phyloP scores from a whole-genome alignment of 2,888 invertebrate genomes.

The Andrena marginata region DNA sequence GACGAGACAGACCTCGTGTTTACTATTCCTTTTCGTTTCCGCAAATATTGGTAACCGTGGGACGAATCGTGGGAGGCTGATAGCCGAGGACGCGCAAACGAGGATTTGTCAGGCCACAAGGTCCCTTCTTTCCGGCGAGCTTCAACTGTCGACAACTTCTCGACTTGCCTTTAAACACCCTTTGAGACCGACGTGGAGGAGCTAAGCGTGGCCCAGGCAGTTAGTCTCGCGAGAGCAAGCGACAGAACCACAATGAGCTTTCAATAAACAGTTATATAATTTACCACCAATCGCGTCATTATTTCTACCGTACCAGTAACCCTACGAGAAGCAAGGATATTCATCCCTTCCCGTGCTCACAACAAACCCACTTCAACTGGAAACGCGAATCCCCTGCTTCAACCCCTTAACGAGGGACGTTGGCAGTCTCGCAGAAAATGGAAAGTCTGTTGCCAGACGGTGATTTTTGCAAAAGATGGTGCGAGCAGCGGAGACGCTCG shows the following conservation, averaged over 20 bases:
- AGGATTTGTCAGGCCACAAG: slow-evolving; percentile 30
- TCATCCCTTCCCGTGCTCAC: background rate
- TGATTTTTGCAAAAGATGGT: slow-evolving; percentile 14
- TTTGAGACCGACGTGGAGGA: no score
- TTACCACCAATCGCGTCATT: no score
- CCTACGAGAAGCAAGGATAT: background rate
- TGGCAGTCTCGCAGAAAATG: background rate
- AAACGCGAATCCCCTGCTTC: background rate
- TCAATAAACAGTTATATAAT: no score
- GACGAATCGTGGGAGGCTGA: slow-evolving; percentile 69
- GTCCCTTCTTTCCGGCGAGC: slow-evolving; percentile 33
- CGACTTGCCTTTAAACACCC: slow-evolving; percentile 2
- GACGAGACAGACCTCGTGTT: slow-evolving; percentile 44
- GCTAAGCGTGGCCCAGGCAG: no score
- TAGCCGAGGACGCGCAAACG: slow-evolving; percentile 6
- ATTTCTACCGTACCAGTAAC: no score
- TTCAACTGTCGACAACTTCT: slow-evolving; percentile 9
- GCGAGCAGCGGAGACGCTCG: slow-evolving; percentile 32
- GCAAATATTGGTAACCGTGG: slow-evolving; percentile 76
- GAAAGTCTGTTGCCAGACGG: background rate
- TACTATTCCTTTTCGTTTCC: slow-evolving; percentile 69
- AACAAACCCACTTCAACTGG: background rate
- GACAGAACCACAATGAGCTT: no score
- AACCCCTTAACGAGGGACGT: background rate
- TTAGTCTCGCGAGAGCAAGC: no score